Percentiles rank a stretch among this genome's conserved stretches.
These are phyloP conservation scores for Leptinotarsa haldemani DNA, from an alignment of 2,888 invertebrate genomes.

Conservation along the genomic window DNA sequence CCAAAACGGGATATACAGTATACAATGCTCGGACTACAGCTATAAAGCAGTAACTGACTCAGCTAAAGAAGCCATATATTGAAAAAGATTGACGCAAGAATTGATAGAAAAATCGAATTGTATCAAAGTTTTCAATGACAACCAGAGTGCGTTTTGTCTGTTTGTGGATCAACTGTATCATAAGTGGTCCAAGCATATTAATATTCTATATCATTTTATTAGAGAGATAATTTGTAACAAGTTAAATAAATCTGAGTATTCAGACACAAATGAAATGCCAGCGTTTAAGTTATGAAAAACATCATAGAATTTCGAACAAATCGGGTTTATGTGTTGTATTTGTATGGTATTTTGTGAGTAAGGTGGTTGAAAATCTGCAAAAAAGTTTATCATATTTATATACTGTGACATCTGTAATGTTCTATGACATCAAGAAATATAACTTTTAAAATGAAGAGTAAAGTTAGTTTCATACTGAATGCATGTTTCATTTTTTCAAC, in stretches of 20 bases:
- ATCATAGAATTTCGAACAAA: neutral
- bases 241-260: neutral
- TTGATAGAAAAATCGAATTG: neutral
- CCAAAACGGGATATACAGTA: too few species aligned
- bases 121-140: neutral
- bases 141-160: neutral
- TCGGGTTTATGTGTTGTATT: too few species aligned
- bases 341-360: too few species aligned
- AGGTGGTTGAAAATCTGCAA: too few species aligned
- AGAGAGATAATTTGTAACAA: neutral
- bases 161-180: neutral
- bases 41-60: constrained; percentile 51
- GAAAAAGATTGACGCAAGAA: neutral
- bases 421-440: too few species aligned
- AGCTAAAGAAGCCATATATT: constrained; percentile 46
- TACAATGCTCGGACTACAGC: too few species aligned
- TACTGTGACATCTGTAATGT: too few species aligned
- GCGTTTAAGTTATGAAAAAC: neutral
- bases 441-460: too few species aligned
- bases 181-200: neutral
- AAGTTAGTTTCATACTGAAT: too few species aligned
- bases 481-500: too few species aligned
- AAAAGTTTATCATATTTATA: too few species aligned
- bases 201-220: neutral
- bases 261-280: neutral